A percentile compares a stretch with the other conserved stretches of the same genome.
These are phyloP conservation scores for Leiothrix lutea DNA, from an alignment of 2,113 vertebrate genomes.

Conservation along the genomic window DNA sequence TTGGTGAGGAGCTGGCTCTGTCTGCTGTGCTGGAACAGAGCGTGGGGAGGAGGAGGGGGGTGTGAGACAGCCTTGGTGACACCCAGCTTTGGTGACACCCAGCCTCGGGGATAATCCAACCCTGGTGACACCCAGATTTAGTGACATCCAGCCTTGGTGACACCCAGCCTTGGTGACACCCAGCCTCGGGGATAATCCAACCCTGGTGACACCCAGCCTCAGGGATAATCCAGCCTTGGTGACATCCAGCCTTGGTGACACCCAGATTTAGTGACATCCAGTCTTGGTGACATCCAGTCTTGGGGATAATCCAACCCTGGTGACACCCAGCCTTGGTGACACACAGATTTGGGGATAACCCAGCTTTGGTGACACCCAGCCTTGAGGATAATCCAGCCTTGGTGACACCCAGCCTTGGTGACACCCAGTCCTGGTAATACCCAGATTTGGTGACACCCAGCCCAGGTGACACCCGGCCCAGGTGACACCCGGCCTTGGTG, in stretches of 20 bases:
- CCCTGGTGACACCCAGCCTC: too few relatives aligned
- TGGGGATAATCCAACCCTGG: not conserved
- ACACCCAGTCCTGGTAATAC: not conserved
- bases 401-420: not conserved
- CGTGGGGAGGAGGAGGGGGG: rapidly evolving
- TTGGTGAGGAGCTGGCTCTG: rapidly evolving
- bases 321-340: rapidly evolving
- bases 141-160: not conserved
- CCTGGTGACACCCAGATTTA: rapidly evolving
- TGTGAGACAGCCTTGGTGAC: not conserved
- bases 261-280: not conserved
- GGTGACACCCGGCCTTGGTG: not conserved
- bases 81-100: rapidly evolving
- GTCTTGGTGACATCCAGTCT: not conserved
- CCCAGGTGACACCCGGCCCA: rapidly evolving
- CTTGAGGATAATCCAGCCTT: rapidly evolving
- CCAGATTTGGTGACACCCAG: not conserved
- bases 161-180: not conserved
- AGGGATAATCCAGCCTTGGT: too few relatives aligned
- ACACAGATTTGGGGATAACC: too few relatives aligned
- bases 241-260: not conserved
- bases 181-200: too few relatives aligned
- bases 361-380: rapidly evolving
- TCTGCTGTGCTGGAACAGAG: not conserved
- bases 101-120: too few relatives aligned